Base-by-base conservation (phyloP, 2,113 vertebrate species). In the Sporophila hypoxantha region DNA sequence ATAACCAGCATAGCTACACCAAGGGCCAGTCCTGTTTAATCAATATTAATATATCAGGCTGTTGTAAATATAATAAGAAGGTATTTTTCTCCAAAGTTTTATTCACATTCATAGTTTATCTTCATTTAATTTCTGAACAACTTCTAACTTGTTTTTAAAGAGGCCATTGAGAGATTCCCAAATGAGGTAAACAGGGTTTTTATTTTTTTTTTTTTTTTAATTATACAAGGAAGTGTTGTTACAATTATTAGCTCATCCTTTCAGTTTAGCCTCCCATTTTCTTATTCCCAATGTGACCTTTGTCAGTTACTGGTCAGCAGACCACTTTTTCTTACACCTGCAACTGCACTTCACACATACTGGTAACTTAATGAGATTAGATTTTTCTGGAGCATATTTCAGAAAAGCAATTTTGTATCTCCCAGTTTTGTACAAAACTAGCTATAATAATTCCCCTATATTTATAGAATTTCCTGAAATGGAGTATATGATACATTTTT, bases 191-290 rank as follows among this genome's bases (percentile, higher is more conserved):
- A 49, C 12, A 34, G 7, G 4, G 2, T 14, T 23, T 49, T 12
- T 5, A 4, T 9, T 3, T 17, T 36, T 50, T 55, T 36, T 46
- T 55, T 47, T 70, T 65, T 59, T 17, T 53, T 14, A 76, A 26
- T 8, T 0, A 5, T 44, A n/a, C 4, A 39, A 50, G 2, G 25
- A 65, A 37, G 0, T 32, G 8, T 65, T 76, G 4, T 39, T 76
- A 30, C 2, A 46, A 52, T 49, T 66, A 36, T 32, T 44, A 10
- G 17, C 32, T 61, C 37, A 49, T 7, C 11, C 14, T 74, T 53
- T 49, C 17, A 62, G 8, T 50, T 23, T 71, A 44, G 7, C 6
- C 1, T 47, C 11, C 7, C 1, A 1, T 69, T 75, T 73, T 8
- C 6, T 29, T 46, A 17, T 55, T 75, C 30, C 5, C 5, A 46